Conservation (phyloP, 2,888 invertebrate genomes). For the Oscheius onirici region DNA sequence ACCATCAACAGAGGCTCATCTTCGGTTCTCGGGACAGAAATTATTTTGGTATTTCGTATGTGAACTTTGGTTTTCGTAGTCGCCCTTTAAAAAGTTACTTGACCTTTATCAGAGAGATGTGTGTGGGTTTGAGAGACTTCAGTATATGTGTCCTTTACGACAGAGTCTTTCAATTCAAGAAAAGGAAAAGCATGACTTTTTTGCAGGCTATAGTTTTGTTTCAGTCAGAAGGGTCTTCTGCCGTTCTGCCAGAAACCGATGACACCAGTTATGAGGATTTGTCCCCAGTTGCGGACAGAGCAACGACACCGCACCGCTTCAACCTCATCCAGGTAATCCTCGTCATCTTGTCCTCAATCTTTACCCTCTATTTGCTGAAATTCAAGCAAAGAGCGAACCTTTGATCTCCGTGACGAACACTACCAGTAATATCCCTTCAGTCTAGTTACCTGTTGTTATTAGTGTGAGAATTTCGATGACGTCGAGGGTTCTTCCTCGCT, state of each 20-base stretch:
- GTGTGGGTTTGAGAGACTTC: too few species aligned
- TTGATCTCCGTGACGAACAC: background rate
- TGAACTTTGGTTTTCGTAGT: too few species aligned
- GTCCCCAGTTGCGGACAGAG: constrained; percentile 61
- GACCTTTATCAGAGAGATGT: too few species aligned
- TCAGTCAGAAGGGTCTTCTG: constrained; percentile 56
- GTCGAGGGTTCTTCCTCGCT: background rate
- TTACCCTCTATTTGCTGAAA: background rate
- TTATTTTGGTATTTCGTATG: too few species aligned
- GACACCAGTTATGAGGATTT: constrained; percentile 61
- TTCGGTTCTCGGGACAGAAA: too few species aligned
- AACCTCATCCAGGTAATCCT: constrained; percentile 58
- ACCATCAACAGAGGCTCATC: constrained; percentile 10
- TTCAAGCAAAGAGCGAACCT: background rate
- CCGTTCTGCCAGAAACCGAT: constrained; percentile 46
- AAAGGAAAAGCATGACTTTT: too few species aligned
- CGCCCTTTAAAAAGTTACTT: too few species aligned
- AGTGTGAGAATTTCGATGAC: constrained; percentile 13
- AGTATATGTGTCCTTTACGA: too few species aligned
- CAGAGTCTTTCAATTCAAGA: too few species aligned
- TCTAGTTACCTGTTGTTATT: constrained; percentile 1
- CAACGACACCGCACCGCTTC: constrained; percentile 58
- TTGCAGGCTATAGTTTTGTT: constrained; percentile 21
- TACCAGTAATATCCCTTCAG: background rate
- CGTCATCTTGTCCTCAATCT: background rate